A percentile compares a stretch with the other conserved stretches of the same genome.
Conservation (phyloP, 2,113 vertebrate genomes). For the Oreochromis aureus region DNA sequence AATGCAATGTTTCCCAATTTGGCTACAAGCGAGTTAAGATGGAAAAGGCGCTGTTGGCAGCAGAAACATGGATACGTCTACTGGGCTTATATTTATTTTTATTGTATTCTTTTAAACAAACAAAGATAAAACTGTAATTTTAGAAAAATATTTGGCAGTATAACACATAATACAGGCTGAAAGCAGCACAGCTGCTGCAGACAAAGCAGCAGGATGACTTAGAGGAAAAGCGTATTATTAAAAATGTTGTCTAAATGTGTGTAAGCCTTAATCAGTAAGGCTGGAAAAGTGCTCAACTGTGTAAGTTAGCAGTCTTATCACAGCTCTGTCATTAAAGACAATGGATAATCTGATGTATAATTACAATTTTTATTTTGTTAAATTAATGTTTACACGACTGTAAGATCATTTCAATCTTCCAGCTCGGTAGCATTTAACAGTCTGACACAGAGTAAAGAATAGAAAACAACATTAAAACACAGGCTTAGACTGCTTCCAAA, state of each 20-base stretch:
- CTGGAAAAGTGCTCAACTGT: not conserved
- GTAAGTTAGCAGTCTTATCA: not conserved
- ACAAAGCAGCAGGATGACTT: not conserved
- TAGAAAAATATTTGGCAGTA: not conserved
- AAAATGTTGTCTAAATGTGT: not conserved
- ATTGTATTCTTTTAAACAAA: not conserved
- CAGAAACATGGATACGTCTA: not conserved
- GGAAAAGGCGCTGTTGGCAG: not conserved
- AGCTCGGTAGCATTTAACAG: not conserved
- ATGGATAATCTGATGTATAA: not conserved
- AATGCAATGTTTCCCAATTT: not conserved
- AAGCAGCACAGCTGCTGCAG: not conserved
- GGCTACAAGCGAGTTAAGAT: not conserved
- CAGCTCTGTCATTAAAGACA: not conserved
- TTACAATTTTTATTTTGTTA: not conserved
- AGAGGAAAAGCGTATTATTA: not conserved
- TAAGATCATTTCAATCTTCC: not conserved
- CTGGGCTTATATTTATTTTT: not conserved
- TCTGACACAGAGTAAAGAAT: not conserved
- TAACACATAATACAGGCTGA: not conserved
- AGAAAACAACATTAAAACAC: not conserved
- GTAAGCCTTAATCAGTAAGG: fast-evolving
- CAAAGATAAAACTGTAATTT: not conserved
- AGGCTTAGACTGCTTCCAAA: not conserved
- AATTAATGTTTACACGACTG: not conserved